phyloP scores from a whole-genome alignment of 2,888 invertebrate species.

The Stramonita haemastoma region DNA sequence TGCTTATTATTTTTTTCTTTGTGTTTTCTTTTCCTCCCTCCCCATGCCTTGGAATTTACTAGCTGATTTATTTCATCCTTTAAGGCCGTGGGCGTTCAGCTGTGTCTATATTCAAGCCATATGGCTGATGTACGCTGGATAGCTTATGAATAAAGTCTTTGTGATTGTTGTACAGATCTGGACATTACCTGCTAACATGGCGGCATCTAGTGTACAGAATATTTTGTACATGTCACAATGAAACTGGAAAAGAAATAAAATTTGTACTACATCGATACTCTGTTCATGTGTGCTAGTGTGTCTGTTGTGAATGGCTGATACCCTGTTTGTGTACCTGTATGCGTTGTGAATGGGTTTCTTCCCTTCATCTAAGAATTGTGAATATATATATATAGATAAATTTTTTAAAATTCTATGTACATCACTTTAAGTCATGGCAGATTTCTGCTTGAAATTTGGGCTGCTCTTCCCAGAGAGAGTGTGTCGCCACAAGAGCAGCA shows the following conservation, averaged over 20 bases:
- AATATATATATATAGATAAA: no score
- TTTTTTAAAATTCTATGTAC: no score
- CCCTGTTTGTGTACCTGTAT: no score
- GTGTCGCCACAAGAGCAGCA: no score
- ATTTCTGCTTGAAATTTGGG: no score
- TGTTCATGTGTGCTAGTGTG: background rate
- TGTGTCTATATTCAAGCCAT: constrained; percentile 30
- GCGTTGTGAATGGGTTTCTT: no score
- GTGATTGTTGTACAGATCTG: constrained; percentile 40
- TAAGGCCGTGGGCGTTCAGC: background rate
- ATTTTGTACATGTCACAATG: constrained; percentile 46
- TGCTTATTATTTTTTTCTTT: constrained; percentile 31
- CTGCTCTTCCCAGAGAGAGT: no score
- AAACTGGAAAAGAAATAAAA: constrained; percentile 37
- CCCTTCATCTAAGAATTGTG: no score
- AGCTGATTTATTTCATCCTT: background rate
- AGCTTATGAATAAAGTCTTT: constrained; percentile 24
- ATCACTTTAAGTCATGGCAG: no score
- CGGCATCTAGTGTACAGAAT: constrained; percentile 40
- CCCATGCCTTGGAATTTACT: background rate
- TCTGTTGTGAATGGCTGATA: background rate
- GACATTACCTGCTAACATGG: constrained; percentile 17
- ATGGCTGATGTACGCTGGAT: constrained; percentile 24
- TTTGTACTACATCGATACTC: background rate
- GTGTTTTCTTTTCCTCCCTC: background rate